phyloP scores from a whole-genome alignment of 2,888 invertebrate species.

The Acleris emargana region DNA sequence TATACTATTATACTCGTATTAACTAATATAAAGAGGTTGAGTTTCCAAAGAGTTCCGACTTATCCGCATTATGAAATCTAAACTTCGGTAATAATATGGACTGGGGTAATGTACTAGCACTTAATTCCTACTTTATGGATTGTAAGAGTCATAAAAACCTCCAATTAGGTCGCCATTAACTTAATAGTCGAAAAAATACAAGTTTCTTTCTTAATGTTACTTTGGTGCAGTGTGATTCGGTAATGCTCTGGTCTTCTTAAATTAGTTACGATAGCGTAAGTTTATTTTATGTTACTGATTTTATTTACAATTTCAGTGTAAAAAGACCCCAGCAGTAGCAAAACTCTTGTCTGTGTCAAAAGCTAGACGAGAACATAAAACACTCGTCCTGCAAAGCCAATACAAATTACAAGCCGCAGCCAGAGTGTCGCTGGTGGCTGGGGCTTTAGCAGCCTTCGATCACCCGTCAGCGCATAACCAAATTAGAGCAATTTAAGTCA shows the following conservation, averaged over 20 bases:
- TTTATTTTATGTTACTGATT: too few species aligned
- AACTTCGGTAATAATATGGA: constrained; percentile 31
- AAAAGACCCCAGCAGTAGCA: too few species aligned
- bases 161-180: constrained; percentile 38
- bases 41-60: not conserved
- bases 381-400: constrained; percentile 40
- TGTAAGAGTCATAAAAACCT: constrained; percentile 36
- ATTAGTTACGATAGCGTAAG: too few species aligned
- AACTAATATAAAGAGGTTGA: not conserved
- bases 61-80: constrained; percentile 29
- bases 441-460: constrained; percentile 69
- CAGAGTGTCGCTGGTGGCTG: constrained; percentile 57
- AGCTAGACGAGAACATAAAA: constrained; percentile 38
- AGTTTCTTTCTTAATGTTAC: constrained; percentile 35
- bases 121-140: constrained; percentile 35
- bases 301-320: too few species aligned
- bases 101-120: constrained; percentile 30
- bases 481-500: constrained; percentile 83
- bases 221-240: constrained; percentile 6
- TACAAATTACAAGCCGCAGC: constrained; percentile 59
- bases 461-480: constrained; percentile 79
- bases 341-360: not conserved
- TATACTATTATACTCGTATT: not conserved
- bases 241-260: too few species aligned
- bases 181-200: constrained; percentile 37